Evolutionary conservation across 2,797 vertebrate genomes (phyloP).

Genomic region (Champsocephalus esox): DNA sequence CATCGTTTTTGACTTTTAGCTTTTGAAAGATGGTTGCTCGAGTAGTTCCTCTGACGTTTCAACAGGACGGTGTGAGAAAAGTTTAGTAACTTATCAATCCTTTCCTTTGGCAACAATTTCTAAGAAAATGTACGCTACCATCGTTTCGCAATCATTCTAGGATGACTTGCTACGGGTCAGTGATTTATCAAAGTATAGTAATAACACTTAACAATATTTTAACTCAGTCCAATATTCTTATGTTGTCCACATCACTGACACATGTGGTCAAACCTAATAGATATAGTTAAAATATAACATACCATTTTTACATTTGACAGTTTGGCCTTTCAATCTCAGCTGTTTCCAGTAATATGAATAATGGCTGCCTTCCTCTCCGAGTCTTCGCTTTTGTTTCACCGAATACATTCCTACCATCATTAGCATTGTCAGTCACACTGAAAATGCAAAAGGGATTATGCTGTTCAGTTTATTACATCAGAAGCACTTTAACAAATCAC

Average conservation of each 20-base stretch:
- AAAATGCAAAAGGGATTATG: too few relatives aligned
- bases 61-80: neutral
- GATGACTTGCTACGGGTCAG: neutral
- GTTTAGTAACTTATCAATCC: neutral
- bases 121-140: neutral
- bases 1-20: neutral
- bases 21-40: neutral
- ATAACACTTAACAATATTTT: neutral
- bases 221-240: neutral
- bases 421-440: neutral
- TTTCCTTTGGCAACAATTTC: neutral
- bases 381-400: neutral
- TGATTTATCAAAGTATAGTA: neutral
- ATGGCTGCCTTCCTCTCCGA: neutral
- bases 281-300: neutral
- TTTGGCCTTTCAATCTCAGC: neutral
- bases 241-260: neutral
- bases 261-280: neutral
- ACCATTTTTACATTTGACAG: neutral
- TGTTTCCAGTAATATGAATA: neutral
- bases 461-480: too few relatives aligned
- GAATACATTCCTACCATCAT: neutral
- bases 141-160: neutral
- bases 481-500: neutral
- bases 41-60: neutral